A percentile compares a stretch with the other conserved stretches of the same genome.
Evolutionary conservation across 2,113 vertebrate genomes (phyloP).

Genomic region (Gavialis gangeticus): DNA sequence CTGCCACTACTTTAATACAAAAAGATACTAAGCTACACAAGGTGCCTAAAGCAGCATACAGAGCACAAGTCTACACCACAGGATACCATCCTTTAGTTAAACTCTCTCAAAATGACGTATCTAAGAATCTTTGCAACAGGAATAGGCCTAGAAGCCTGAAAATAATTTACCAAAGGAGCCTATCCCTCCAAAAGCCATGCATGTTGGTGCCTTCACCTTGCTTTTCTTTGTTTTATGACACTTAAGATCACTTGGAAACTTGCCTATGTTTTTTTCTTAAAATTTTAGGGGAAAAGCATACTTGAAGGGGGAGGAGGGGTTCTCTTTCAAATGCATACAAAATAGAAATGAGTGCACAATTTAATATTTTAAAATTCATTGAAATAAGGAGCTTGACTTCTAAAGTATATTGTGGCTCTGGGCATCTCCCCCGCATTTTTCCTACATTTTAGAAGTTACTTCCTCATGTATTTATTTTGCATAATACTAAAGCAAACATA

Average conservation of each 20-base stretch:
- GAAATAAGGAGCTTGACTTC: neutral
- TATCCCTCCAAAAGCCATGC: neutral
- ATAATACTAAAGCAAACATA: rapidly evolving
- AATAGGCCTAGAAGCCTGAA: neutral
- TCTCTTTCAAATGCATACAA: neutral
- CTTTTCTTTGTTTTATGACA: neutral
- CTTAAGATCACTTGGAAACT: neutral
- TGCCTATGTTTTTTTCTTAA: neutral
- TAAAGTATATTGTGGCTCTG: neutral
- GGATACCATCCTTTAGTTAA: neutral
- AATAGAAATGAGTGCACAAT: neutral
- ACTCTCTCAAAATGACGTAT: neutral
- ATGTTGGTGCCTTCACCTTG: neutral
- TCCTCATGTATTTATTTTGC: neutral
- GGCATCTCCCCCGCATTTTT: neutral
- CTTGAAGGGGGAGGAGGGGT: neutral
- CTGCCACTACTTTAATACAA: neutral
- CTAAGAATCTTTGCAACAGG: neutral
- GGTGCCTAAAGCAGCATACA: neutral
- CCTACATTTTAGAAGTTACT: neutral
- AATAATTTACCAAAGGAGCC: neutral
- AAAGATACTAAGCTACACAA: neutral
- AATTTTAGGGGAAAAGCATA: neutral
- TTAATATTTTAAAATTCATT: neutral
- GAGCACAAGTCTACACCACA: neutral